A percentile compares a stretch with the other conserved stretches of the same genome.
Evolutionary conservation across 2,888 invertebrate species (phyloP).

Genomic region (Andrena praecox): DNA sequence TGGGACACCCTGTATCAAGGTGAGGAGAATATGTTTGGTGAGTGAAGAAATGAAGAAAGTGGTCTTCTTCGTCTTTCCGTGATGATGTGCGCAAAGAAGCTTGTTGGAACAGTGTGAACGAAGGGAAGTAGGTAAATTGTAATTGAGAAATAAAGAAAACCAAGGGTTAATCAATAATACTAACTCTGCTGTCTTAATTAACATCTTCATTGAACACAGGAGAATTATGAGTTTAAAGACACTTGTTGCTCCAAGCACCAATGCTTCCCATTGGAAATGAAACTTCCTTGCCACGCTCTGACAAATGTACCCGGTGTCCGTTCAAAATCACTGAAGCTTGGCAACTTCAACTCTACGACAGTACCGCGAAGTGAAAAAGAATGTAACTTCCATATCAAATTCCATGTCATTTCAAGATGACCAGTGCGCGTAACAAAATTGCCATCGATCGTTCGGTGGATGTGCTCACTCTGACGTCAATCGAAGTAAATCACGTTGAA

Average conservation of each 20-base stretch:
- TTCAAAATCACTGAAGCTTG: conserved; percentile 22
- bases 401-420: background rate
- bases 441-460: conserved; percentile 33
- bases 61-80: background rate
- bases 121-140: background rate
- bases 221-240: conserved; percentile 14
- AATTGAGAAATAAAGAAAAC: background rate
- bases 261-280: background rate
- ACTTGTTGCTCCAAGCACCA: conserved; percentile 23
- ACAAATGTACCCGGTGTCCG: background rate
- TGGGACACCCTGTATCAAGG: no score
- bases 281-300: background rate
- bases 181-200: no score
- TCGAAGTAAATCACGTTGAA: conserved; percentile 42
- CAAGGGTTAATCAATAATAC: background rate
- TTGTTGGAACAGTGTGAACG: background rate
- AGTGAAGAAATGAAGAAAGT: background rate
- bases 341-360: background rate
- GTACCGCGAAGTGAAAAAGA: background rate
- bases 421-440: conserved; percentile 23
- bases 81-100: no score
- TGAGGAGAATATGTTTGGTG: background rate
- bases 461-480: conserved; percentile 26
- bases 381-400: no score
- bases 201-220: no score